These are phyloP conservation scores for Drosophila seguyi DNA, from an alignment of 1,140 invertebrate genomes.

Conservation along the genomic window DNA sequence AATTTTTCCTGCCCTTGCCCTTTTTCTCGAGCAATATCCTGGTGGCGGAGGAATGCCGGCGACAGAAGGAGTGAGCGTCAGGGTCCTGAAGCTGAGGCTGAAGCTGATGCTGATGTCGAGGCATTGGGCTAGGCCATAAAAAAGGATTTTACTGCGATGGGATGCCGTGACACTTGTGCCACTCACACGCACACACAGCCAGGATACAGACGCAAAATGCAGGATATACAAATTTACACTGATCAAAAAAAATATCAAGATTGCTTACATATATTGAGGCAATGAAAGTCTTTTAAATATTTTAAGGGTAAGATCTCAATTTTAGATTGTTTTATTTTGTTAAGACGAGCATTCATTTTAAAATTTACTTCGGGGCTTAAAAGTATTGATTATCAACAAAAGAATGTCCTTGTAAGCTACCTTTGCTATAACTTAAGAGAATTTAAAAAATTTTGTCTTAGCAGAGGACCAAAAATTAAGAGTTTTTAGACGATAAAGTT, in stretches of 20 bases:
- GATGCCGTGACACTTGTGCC: constrained; percentile 74
- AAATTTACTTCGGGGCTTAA: not conserved
- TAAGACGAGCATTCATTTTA: not conserved
- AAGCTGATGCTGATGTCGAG: constrained; percentile 26
- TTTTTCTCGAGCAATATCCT: constrained; percentile 31
- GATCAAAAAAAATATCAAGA: constrained; percentile 31
- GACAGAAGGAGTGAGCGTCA: constrained; percentile 8
- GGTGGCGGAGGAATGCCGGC: constrained; percentile 12
- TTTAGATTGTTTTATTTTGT: constrained; percentile 5
- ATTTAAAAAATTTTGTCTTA: not conserved
- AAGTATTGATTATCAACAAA: not conserved
- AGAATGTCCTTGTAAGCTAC: no score
- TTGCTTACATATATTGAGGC: not conserved
- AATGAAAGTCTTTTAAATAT: constrained; percentile 5
- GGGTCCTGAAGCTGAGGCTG: not conserved
- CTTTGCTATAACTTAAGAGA: not conserved
- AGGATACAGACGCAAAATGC: constrained; percentile 20
- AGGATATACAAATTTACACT: constrained; percentile 26
- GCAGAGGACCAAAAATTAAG: not conserved
- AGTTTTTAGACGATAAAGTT: not conserved
- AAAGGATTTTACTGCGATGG: constrained; percentile 79
- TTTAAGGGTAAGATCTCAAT: constrained; percentile 11
- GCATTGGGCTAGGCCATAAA: constrained; percentile 73
- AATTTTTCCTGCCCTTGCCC: constrained; percentile 70
- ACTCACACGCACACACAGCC: constrained; percentile 43